phyloP scores from a whole-genome alignment of 1,140 invertebrate species.

The Brachionus sp. region DNA sequence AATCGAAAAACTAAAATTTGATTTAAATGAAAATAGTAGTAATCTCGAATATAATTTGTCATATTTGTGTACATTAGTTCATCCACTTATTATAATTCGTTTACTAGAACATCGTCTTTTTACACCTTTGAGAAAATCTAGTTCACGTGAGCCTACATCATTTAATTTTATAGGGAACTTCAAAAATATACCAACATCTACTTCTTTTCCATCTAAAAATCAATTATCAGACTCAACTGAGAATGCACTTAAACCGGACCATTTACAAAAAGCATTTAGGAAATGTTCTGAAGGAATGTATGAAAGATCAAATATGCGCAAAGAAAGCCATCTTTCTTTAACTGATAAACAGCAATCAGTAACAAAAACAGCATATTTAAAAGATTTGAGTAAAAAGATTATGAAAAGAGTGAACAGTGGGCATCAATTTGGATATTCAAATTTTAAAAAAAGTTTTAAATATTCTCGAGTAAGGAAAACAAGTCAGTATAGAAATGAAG shows the following conservation, averaged over 20 bases:
- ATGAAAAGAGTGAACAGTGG: slow-evolving; percentile 6
- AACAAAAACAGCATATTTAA: slow-evolving; percentile 16
- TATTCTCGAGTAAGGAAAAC: not conserved
- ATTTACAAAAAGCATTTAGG: not conserved
- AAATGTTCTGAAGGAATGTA: slow-evolving; percentile 23
- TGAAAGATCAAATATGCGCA: not conserved
- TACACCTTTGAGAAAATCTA: slow-evolving; percentile 47
- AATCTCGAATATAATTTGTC: slow-evolving; percentile 50
- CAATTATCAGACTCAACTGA: not conserved
- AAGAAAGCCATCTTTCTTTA: slow-evolving; percentile 9
- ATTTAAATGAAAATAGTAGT: not conserved
- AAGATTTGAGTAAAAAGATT: slow-evolving; percentile 13
- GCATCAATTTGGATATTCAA: slow-evolving; percentile 4
- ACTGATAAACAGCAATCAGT: not conserved
- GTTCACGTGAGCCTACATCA: slow-evolving; percentile 6
- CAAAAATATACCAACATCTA: not conserved
- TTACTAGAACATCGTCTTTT: slow-evolving; percentile 65
- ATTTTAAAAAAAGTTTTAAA: slow-evolving; percentile 32
- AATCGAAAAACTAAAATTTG: slow-evolving; percentile 9
- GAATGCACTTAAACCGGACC: not conserved
- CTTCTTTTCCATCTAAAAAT: slow-evolving; percentile 12
- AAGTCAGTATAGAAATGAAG: not conserved
- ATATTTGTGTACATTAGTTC: slow-evolving; percentile 63
- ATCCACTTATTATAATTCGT: slow-evolving; percentile 65
- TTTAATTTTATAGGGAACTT: not conserved